Evolutionary conservation across 2,888 invertebrate genomes (phyloP).

Genomic region (Oscheius sp.): DNA sequence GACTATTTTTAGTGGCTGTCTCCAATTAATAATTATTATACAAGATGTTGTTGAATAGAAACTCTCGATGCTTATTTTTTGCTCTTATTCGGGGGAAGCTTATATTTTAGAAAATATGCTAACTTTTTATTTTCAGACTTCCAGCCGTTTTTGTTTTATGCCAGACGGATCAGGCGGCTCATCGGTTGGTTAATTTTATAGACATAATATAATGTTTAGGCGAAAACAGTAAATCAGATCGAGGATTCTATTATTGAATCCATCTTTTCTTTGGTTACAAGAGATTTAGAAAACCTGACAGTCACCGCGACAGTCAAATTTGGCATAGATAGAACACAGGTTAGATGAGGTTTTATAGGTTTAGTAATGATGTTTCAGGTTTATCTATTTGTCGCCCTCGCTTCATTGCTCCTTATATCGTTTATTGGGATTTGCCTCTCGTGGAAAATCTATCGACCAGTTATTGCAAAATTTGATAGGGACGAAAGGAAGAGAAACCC

Average conservation of each 20-base stretch:
- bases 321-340: constrained; percentile 31
- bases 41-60: too few species aligned
- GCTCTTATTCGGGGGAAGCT: too few species aligned
- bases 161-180: too few species aligned
- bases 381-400: constrained; percentile 38
- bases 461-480: constrained; percentile 41
- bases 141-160: too few species aligned
- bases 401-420: constrained; percentile 34
- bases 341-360: too few species aligned
- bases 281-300: constrained; percentile 1
- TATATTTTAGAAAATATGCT: too few species aligned
- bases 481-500: constrained; percentile 36
- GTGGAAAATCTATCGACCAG: constrained; percentile 49
- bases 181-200: too few species aligned
- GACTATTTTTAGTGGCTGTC: too few species aligned
- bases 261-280: neutral
- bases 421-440: constrained; percentile 33
- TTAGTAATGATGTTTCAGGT: constrained; percentile 41
- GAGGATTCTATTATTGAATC: neutral
- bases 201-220: too few species aligned
- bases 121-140: too few species aligned
- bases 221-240: neutral
- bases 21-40: too few species aligned
- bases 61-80: too few species aligned
- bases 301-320: constrained; percentile 34